Base-by-base conservation (phyloP, 1,140 invertebrate species). In the Araneus ventricosus region DNA sequence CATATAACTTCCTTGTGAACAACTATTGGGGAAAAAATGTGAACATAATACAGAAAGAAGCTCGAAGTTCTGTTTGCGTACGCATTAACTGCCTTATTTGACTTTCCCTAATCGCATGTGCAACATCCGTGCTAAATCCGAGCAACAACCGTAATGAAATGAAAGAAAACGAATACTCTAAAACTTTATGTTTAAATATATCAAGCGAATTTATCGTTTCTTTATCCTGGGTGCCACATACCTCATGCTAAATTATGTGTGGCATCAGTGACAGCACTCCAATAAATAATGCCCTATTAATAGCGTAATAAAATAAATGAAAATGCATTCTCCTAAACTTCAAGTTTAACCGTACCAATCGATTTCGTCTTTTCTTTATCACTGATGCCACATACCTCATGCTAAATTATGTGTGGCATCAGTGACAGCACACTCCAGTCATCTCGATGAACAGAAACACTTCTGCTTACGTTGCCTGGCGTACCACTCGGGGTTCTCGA, bases 381-480 rank as follows among this genome's bases (percentile, higher is more conserved):
- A 84, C 39, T 52, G 45, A 52, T 84, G 39, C 45, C 45, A 45
- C 80, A 84, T 52, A 52, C 39, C 39, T 84, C n/a, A 84, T 27
- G 45, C 37, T 84, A 84, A 84, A 37, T 75, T 75, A 17, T 37
- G 70, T 30, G 37, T 75, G 70, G 70, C 70, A 75, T 75, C 70
- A 75, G 70, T 75, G 70, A 75, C 70, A 75, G 34, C 17, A 7
- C 17, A 7, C 10, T 75, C 30, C 30, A 20, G 70, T 34, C 70
- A 63, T 75, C 70, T 75, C 20, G 70, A 75, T 75, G 70, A 20
- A 75, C 70, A 37, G 70, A 75, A 67, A 67, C 63, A 75, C 70
- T 86, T 22, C 39, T 27, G 39, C 85, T 87, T 84, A 87, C 91
- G 39, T 80, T 87, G 39, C 91, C 91, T 75, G 7, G 80, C 85